phyloP scores from a whole-genome alignment of 2,797 vertebrate genomes.

The Acanthornis magna region DNA sequence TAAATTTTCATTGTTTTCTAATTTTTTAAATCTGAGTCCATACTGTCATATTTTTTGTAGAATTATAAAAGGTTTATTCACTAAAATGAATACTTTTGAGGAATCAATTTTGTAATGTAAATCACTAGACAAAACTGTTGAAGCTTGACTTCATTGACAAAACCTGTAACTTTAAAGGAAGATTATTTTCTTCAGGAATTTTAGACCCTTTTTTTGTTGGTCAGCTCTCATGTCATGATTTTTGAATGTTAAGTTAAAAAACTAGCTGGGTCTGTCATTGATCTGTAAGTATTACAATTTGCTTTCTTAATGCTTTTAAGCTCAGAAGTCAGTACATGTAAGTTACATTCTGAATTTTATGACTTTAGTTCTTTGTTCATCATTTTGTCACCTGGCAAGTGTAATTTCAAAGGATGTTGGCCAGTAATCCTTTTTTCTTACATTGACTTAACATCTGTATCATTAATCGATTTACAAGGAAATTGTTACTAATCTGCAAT shows the following conservation, averaged over 20 bases:
- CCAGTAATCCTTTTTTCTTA: neutral
- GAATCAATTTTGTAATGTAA: neutral
- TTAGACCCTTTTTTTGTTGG: neutral
- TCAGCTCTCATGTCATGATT: neutral
- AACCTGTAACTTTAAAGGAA: neutral
- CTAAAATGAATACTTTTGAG: neutral
- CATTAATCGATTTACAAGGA: neutral
- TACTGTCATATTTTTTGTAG: neutral
- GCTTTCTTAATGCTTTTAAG: neutral
- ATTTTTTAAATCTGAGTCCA: neutral
- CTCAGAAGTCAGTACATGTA: neutral
- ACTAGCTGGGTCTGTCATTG: neutral
- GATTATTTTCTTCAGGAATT: neutral
- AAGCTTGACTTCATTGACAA: neutral
- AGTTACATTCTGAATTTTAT: neutral
- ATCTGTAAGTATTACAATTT: neutral
- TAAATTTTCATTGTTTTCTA: neutral
- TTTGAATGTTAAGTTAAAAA: neutral
- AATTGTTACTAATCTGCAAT: neutral
- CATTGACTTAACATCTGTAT: neutral
- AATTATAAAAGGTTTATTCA: neutral
- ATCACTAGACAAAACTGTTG: neutral
- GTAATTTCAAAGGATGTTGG: neutral
- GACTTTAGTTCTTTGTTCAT: neutral
- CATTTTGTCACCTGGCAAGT: neutral